Conservation (phyloP, 2,113 vertebrate species). For the Notarius quadriscutis region DNA sequence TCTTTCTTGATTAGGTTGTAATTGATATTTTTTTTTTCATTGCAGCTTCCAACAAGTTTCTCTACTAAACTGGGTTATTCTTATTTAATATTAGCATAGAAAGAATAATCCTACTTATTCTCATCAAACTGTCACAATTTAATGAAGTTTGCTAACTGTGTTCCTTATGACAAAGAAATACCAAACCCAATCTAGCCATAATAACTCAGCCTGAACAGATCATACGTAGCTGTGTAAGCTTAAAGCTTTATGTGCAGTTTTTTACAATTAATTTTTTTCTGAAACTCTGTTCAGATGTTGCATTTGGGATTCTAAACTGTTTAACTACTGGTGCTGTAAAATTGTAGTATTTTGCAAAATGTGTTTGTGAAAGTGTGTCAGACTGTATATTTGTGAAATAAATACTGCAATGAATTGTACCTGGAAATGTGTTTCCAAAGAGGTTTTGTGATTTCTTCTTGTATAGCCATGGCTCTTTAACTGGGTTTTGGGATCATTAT, state of each 20-base stretch:
- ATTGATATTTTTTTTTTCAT: neutral
- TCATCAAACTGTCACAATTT: neutral
- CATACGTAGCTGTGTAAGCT: neutral
- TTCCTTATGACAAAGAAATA: neutral
- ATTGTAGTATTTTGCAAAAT: constrained; percentile 61
- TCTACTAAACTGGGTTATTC: neutral
- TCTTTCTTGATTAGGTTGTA: neutral
- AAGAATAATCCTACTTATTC: neutral
- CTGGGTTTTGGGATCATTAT: neutral
- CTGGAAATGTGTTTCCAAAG: constrained; percentile 21
- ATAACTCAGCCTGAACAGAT: neutral
- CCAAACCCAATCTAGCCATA: neutral
- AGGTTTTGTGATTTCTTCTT: neutral
- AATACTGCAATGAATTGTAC: constrained; percentile 17
- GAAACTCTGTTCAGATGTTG: neutral
- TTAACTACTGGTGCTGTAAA: constrained; percentile 52
- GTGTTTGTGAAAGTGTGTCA: constrained; percentile 54
- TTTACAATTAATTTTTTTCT: neutral
- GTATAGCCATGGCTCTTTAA: neutral
- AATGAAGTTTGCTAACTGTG: constrained; percentile 8
- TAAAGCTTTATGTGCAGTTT: neutral
- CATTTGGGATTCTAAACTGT: constrained; percentile 2
- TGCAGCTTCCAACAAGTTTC: neutral
- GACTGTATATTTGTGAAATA: constrained; percentile 60
- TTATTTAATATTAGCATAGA: neutral